Evolutionary conservation across 2,113 vertebrate species (phyloP), one percentile per base, ranked within the genome.

Genomic region (Pogona vitticeps): DNA sequence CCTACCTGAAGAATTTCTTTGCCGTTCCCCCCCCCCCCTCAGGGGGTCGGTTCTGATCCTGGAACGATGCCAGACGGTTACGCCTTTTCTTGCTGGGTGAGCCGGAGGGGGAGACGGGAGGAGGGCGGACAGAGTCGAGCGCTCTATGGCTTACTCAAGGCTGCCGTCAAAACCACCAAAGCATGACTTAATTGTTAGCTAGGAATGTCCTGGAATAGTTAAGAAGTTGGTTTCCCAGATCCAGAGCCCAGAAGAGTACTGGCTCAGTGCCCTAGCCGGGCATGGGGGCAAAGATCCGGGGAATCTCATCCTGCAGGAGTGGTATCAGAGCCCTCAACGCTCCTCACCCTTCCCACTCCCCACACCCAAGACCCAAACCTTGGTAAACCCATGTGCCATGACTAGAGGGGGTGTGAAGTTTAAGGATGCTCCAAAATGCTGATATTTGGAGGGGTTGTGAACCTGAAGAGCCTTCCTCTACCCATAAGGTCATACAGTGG

Each of bases 141-240:
- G 3, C 28, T 18, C 3, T 58, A 17, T 68, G 10, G 31, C 65
- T 52, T 17, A 52, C 15, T 40, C 28, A 31, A 26, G 52, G 46
- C 21, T 42, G 46, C 63, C 33, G 65, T 85, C 84, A 85, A 85
- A 78, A 15, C 26, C 46, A 2, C 23, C 38, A 20, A n/a, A 58
- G 42, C 76, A 18, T 85, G 84, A 79, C 84, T 78, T n/a, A n/a
- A 38, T 17, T 1, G 26, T 14, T 46, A 67, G 76, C 76, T 42
- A 85, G 46, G 76, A 85, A 85, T 58, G 76, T 70, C 42, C 63
- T 9, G 76, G 65, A 56, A 79, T 31, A 38, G n/a, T 70, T 58
- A 79, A 78, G 52, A 15, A 33, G 8, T 14, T 31, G 33, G 46
- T 2, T 70, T 18, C 76, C 14, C 36, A 13, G 23, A 13, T 67